phyloP scores from a whole-genome alignment of 2,113 vertebrate species.

The Corapipo altera region DNA sequence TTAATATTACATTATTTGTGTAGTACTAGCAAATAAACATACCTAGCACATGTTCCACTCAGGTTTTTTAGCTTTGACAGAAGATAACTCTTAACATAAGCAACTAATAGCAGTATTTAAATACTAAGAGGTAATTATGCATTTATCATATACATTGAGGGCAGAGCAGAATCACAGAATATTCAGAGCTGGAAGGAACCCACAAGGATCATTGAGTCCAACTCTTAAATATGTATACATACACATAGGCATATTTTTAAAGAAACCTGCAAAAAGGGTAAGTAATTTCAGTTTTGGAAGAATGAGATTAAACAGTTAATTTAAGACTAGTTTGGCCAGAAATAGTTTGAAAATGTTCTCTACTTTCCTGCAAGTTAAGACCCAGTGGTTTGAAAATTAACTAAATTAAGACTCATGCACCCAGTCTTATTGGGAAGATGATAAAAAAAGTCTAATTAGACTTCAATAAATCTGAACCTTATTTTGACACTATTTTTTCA shows the following conservation, averaged over 20 bases:
- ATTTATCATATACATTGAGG: background rate
- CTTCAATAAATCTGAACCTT: background rate
- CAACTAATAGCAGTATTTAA: background rate
- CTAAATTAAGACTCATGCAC: background rate
- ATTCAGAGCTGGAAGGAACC: background rate
- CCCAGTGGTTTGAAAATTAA: background rate
- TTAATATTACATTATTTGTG: background rate
- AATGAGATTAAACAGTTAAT: background rate
- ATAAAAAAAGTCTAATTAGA: background rate
- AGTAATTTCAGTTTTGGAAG: background rate
- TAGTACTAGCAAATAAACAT: background rate
- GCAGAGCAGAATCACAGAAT: background rate
- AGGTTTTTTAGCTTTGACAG: background rate
- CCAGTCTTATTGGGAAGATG: background rate
- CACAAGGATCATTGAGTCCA: background rate
- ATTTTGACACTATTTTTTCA: background rate
- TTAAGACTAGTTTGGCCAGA: background rate
- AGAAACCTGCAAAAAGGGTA: background rate
- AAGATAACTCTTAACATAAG: background rate
- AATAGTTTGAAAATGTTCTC: background rate
- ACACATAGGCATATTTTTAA: accelerated
- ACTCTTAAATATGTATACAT: background rate
- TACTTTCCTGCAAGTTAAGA: background rate
- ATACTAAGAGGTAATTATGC: background rate
- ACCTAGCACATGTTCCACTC: background rate